Evolutionary conservation across 1,140 invertebrate species (phyloP).

Genomic region (Drosophila ohnishii): DNA sequence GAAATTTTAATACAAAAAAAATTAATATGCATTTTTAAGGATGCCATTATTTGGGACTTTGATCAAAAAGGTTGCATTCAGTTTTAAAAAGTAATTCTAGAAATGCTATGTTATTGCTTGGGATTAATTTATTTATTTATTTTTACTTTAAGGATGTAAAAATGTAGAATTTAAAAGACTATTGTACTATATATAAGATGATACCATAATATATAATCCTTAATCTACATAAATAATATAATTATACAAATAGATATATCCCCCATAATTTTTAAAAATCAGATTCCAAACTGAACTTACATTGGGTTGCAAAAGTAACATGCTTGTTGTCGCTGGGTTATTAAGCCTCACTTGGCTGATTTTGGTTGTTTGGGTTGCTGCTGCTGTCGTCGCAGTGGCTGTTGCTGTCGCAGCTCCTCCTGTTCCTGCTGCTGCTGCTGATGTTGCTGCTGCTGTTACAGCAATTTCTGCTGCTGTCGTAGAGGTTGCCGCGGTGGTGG

Average conservation of each 20-base stretch:
- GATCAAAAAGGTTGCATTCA: neutral
- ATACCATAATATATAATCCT: too few species aligned
- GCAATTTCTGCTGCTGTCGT: constrained; percentile 11
- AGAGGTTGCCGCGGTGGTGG: constrained; percentile 26
- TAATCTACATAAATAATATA: too few species aligned
- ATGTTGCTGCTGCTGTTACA: constrained; percentile 25
- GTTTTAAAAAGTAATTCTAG: neutral
- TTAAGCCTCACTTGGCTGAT: constrained; percentile 70
- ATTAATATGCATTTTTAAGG: neutral
- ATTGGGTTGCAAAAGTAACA: constrained; percentile 83
- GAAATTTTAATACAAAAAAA: neutral
- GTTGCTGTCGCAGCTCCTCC: constrained; percentile 25
- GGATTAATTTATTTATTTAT: neutral
- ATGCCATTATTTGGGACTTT: neutral
- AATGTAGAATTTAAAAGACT: too few species aligned
- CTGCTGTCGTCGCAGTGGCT: constrained; percentile 29
- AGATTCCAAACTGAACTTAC: constrained; percentile 58
- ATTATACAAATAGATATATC: neutral
- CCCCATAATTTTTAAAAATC: neutral
- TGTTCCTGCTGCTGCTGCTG: constrained; percentile 15
- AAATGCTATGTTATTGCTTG: neutral
- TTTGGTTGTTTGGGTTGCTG: constrained; percentile 54
- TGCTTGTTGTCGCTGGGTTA: constrained; percentile 79
- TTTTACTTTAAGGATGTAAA: too few species aligned
- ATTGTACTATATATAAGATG: too few species aligned